Base-by-base conservation (phyloP, 2,888 invertebrate species). In the Himalopsyche tibetana region DNA sequence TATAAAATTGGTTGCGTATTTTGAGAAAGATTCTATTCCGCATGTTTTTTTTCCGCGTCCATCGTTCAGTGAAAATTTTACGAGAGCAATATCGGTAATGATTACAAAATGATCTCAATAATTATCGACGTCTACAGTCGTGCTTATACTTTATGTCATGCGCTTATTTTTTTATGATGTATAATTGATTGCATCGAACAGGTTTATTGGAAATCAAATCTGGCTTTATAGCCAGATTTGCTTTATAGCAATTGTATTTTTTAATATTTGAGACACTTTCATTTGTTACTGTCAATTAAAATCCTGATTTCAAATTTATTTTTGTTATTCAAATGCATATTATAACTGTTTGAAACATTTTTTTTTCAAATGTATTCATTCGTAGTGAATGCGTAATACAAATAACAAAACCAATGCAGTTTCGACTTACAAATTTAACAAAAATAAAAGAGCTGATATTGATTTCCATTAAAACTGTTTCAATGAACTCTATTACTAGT, bases 181-280 rank as follows among this genome's bases (percentile, higher is more conserved):
- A 85, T 89, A 89, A 89, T 87, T 85, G 86, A 88, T 88, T 51
- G 51, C 15, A 88, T 88, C 89, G 88, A 89, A 89, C 89, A 89
- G 89, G 88, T 88, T 88, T 87, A 86, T 89, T 83, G 89, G 88
- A 88, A 90, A 85, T 84, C 88, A 85, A 84, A 63, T 88, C 89
- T 88, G 89, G 89, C 88, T 86, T 86, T 74, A 51, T 19, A 12
- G n/a, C 17, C n/a, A n/a, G n/a, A n/a, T n/a, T n/a, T n/a, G 89
- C 88, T 86, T 86, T 74, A 51, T 19, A 12, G n/a, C 17, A 74
- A 8, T 19, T 63, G 11, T 8, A 3, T 11, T 8, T 11, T 9
- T 11, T 9, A 45, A 45, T 45, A 11, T 45, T 45, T 42, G 42
- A 42, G 42, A 42, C 9, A 42, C 42, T 42, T n/a, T 56, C 4